Conservation (phyloP, 2,113 vertebrate genomes). For the Zootoca vivipara region DNA sequence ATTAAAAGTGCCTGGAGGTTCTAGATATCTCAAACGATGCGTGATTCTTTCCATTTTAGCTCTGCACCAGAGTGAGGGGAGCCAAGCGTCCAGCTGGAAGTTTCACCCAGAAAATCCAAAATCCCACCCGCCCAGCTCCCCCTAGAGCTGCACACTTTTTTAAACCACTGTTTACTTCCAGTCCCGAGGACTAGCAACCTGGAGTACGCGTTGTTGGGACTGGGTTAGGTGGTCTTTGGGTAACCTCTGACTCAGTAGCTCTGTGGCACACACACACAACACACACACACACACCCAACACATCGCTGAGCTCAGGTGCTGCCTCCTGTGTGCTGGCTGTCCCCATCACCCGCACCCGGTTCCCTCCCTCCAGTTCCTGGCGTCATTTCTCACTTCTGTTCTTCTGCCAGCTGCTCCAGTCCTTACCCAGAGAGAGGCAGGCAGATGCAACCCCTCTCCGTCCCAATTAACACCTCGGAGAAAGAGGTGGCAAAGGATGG, state of each 20-base stretch:
- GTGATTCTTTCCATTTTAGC: too few relatives aligned
- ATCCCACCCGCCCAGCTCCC: too few relatives aligned
- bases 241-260: not conserved
- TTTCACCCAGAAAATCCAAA: too few relatives aligned
- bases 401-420: constrained; percentile 3
- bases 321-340: not conserved
- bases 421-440: not conserved
- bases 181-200: not conserved
- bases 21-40: too few relatives aligned
- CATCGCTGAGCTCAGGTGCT: not conserved
- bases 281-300: not conserved
- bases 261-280: not conserved
- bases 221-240: not conserved
- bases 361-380: not conserved
- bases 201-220: too few relatives aligned
- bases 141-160: not conserved
- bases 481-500: not conserved
- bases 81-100: too few relatives aligned
- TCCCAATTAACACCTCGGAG: not conserved
- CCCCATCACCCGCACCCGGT: too few relatives aligned
- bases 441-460: not conserved
- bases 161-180: not conserved
- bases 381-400: not conserved
- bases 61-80: too few relatives aligned
- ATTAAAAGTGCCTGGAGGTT: too few relatives aligned